Percentiles rank a stretch among this genome's conserved stretches.
Conservation (phyloP, 2,888 invertebrate species). For the Sarcophaga carnaria region DNA sequence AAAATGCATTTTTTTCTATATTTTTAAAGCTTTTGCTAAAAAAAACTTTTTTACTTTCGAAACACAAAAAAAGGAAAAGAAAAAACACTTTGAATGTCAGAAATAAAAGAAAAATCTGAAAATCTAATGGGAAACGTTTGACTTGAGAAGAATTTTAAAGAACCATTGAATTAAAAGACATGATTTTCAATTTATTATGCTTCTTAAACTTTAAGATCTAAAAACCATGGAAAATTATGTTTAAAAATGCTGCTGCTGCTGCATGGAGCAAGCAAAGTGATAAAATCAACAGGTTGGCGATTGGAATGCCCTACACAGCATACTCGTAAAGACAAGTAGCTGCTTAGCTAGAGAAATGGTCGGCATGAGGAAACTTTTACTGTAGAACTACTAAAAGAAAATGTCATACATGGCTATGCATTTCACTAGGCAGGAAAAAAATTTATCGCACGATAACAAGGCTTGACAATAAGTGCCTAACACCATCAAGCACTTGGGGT, state of each 20-base stretch:
- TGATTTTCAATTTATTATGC: conserved; percentile 61
- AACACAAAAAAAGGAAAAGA: not conserved
- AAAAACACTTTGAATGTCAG: not conserved
- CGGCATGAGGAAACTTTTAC: not conserved
- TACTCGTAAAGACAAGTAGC: not conserved
- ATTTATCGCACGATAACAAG: too few relatives aligned
- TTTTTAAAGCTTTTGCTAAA: not conserved
- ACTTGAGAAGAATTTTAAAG: conserved; percentile 52
- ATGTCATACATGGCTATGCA: not conserved
- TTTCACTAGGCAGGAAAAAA: too few relatives aligned
- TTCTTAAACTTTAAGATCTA: conserved; percentile 28
- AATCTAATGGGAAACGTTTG: conserved; percentile 42
- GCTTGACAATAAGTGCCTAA: too few relatives aligned
- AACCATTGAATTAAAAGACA: conserved; percentile 40
- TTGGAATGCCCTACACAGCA: not conserved
- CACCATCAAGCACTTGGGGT: too few relatives aligned
- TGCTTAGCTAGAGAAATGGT: not conserved
- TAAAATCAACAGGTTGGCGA: not conserved
- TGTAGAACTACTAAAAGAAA: not conserved
- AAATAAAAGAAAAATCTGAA: not conserved
- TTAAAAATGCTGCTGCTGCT: too few relatives aligned
- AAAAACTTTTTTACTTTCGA: conserved; percentile 25
- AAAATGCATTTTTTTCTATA: not conserved
- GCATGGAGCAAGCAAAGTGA: not conserved
- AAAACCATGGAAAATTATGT: not conserved